Base-by-base conservation (phyloP, 2,888 invertebrate species). In the Drosophila macrothrix region DNA sequence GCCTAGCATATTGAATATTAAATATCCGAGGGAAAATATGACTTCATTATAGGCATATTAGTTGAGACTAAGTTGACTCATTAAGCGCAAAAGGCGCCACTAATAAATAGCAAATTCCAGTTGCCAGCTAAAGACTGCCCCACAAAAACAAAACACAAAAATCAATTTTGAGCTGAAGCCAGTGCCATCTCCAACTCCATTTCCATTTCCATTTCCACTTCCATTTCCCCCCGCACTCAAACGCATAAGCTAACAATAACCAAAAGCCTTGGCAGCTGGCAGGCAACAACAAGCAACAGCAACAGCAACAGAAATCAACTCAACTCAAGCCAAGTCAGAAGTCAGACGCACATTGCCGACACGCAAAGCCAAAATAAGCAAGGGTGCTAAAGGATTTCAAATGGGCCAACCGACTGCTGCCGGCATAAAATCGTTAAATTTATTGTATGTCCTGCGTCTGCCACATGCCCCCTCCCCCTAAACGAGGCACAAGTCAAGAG, bases 361-460 rank as follows among this genome's bases (percentile, higher is more conserved):
- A 84, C 88, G 85, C 83, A 88, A 84, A 67, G 60, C 60, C 64
- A 63, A 67, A 56, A 4, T 35, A 58, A 62, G 46, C 25, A 49
- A 62, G 76, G 80, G 74, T 72, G 84, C 87, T 55, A 80, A 83
- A 84, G 88, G 88, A 88, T 85, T 84, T 69, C 68, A 69, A 80
- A 72, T 74, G 81, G 71, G 56, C 54, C 70, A 53, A 70, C 61
- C 73, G 67, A 63, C 76, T 87, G 71, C 75, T 69, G 78, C 59
- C 73, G 76, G 78, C 86, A 89, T 89, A 89, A 86, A 87, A 80
- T 76, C 84, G 88, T 84, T 84, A 87, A 82, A 80, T 87, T 87
- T 87, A 87, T 84, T 46, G 46, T 25, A 46, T 46, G 80, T 76
- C 62, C 72, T 54, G 22, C 56, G 66, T 49, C 62, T 66, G 64